Conservation (phyloP, 2,797 vertebrate species). For the Choloepus didactylus region DNA sequence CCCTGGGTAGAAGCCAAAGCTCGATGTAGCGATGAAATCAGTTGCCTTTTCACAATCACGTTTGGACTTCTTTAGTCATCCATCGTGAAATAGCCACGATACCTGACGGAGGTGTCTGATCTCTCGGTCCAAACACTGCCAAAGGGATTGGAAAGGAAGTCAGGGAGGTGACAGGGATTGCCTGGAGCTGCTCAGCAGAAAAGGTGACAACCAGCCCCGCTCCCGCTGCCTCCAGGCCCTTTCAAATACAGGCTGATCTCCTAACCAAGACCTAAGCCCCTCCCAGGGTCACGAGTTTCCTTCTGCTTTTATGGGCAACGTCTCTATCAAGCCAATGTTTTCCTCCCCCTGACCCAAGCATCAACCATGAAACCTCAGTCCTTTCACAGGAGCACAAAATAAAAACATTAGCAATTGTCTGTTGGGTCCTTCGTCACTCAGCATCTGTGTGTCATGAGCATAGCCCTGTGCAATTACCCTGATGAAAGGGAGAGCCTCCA, state of each 20-base stretch:
- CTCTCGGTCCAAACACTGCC: fast-evolving
- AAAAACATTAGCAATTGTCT: not conserved
- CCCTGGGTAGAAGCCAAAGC: not conserved
- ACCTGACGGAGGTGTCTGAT: fast-evolving
- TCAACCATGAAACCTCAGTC: constrained; percentile 9
- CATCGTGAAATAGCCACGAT: not conserved
- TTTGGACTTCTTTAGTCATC: not conserved
- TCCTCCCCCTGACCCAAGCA: not conserved
- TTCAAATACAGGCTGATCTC: not conserved
- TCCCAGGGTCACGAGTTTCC: too few relatives aligned
- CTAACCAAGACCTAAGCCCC: fast-evolving
- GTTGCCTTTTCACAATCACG: not conserved
- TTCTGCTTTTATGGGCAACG: not conserved
- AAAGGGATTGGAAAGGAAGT: not conserved
- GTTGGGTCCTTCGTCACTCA: not conserved
- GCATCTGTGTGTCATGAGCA: not conserved
- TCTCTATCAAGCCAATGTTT: not conserved
- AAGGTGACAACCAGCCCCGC: fast-evolving
- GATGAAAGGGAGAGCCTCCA: not conserved
- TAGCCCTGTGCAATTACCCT: not conserved
- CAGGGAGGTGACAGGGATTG: fast-evolving
- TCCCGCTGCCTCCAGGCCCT: not conserved
- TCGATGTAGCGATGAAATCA: fast-evolving
- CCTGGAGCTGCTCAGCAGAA: not conserved
- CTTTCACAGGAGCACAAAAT: not conserved